Percentiles rank a stretch among this genome's conserved stretches.
Conservation (phyloP, 2,888 invertebrate species). For the Xanthorhoe spadicearia region DNA sequence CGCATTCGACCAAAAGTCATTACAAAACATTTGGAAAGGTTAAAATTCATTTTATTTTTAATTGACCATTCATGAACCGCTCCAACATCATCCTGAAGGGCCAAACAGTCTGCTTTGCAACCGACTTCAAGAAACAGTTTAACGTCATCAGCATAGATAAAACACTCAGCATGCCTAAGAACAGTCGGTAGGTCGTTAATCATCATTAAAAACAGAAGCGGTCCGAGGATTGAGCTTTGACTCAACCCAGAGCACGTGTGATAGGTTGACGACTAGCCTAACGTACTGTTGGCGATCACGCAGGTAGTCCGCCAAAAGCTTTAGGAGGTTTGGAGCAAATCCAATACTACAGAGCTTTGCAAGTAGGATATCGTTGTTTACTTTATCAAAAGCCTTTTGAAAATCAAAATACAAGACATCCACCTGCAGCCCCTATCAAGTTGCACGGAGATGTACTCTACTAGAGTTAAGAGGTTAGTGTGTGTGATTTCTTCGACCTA, state of each 20-base stretch:
- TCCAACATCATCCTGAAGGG: not conserved
- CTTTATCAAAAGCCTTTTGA: not conserved
- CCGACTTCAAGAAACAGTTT: not conserved
- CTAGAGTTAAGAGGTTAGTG: too few species aligned
- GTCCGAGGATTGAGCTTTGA: not conserved
- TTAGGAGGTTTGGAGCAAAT: not conserved
- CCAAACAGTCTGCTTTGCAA: not conserved
- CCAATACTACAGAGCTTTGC: not conserved
- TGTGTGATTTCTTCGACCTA: too few species aligned
- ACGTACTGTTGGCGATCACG: conserved; percentile 8
- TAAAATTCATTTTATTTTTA: conserved; percentile 6
- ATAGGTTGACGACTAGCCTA: conserved; percentile 6
- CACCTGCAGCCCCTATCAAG: not conserved
- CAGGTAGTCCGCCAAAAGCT: not conserved
- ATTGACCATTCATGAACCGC: not conserved
- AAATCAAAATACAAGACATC: conserved; percentile 1
- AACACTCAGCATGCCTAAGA: not conserved
- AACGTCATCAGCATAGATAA: not conserved
- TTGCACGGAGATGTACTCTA: too few species aligned
- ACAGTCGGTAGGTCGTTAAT: not conserved
- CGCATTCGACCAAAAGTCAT: conserved; percentile 13
- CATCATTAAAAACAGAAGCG: not conserved
- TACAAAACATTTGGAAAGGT: not conserved
- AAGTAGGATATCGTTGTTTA: not conserved
- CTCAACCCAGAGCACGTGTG: conserved; percentile 5